A percentile compares a stretch with the other conserved stretches of the same genome.
These are phyloP conservation scores for Drosophila lini DNA, from an alignment of 1,140 invertebrate species.

Conservation along the genomic window DNA sequence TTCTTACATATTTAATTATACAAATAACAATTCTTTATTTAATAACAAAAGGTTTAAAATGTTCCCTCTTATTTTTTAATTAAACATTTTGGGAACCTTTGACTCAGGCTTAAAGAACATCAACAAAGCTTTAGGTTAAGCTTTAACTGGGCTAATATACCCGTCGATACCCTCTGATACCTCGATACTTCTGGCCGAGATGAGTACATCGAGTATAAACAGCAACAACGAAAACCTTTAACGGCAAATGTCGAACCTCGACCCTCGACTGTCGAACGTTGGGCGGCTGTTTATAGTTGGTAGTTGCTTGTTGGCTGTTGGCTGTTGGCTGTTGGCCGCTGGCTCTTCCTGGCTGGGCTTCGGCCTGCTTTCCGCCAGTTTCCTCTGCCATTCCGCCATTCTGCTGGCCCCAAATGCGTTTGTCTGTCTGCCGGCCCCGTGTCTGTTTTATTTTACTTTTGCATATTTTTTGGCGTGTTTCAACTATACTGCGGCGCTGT, in stretches of 20 bases:
- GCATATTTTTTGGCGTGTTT: constrained; percentile 83
- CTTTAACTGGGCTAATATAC: not conserved
- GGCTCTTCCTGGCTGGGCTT: constrained; percentile 25
- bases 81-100: too few species aligned
- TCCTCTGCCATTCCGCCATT: constrained; percentile 33
- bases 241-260: constrained; percentile 76
- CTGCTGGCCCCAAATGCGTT: constrained; percentile 63
- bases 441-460: constrained; percentile 83
- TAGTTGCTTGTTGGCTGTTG: constrained; percentile 18
- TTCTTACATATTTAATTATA: not conserved
- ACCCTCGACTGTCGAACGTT: constrained; percentile 54
- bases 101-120: too few species aligned
- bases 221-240: constrained; percentile 68
- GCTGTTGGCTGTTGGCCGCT: constrained; percentile 15
- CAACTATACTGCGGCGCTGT: constrained; percentile 80
- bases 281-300: constrained; percentile 19
- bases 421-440: constrained; percentile 23
- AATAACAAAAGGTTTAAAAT: not conserved
- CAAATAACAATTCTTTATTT: too few species aligned
- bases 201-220: constrained; percentile 49
- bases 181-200: constrained; percentile 10
- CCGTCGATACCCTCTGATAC: not conserved
- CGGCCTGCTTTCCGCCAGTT: constrained; percentile 36
- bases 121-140: not conserved
- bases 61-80: too few species aligned